Conservation (phyloP, 2,113 vertebrate genomes). For the Silurus asotus region DNA sequence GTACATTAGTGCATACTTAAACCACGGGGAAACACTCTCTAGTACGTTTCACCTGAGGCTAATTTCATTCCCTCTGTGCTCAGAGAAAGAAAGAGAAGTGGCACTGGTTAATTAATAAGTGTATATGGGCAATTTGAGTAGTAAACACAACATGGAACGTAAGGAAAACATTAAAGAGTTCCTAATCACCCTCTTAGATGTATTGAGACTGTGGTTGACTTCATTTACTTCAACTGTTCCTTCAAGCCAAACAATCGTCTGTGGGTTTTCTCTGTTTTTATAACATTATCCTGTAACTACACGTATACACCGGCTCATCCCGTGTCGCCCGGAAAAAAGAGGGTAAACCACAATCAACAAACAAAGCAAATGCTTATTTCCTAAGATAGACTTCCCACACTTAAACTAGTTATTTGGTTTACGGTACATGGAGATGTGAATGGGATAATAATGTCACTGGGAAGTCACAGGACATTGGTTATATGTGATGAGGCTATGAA, state of each 20-base stretch:
- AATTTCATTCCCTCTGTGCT: background rate
- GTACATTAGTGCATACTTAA: background rate
- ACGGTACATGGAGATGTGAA: conserved; percentile 27
- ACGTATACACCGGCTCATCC: conserved; percentile 1
- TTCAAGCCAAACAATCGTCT: conserved; percentile 20
- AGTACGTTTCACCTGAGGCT: background rate
- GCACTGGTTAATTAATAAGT: background rate
- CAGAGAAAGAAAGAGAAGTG: conserved; percentile 16
- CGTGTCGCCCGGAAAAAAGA: background rate
- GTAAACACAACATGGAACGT: conserved; percentile 1
- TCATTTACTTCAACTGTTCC: conserved; percentile 31
- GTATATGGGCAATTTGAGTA: background rate
- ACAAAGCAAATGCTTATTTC: conserved; percentile 36
- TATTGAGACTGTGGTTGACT: conserved; percentile 25
- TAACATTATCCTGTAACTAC: conserved; percentile 31
- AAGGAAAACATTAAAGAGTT: background rate
- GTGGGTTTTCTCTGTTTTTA: conserved; percentile 2
- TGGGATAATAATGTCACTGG: conserved; percentile 14
- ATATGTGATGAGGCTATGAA: conserved; percentile 1
- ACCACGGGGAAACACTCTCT: background rate
- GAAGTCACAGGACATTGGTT: conserved; percentile 27
- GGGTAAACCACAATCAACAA: conserved; percentile 42
- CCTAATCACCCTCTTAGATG: conserved; percentile 17
- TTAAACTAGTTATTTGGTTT: conserved; percentile 6
- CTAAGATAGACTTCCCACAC: conserved; percentile 18